A percentile compares a stretch with the other conserved stretches of the same genome.
These are phyloP conservation scores for Aphrophora alni DNA, from an alignment of 2,888 invertebrate species.

Conservation along the genomic window DNA sequence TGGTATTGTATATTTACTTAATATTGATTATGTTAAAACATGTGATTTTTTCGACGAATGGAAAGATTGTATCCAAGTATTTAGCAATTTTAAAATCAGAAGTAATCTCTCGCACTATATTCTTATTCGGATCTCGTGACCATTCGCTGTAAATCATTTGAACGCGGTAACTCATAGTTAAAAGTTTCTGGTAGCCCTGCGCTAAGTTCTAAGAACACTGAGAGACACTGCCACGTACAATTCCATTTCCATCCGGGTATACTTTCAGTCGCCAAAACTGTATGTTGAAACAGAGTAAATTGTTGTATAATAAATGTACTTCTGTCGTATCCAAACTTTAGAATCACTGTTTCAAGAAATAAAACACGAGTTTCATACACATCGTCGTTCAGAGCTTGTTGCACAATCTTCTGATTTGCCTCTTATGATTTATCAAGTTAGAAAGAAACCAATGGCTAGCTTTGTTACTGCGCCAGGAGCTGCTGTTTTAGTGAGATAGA, in stretches of 20 bases:
- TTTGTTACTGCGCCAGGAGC: slow-evolving; percentile 88
- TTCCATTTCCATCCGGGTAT: slow-evolving; percentile 94
- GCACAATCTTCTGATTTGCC: slow-evolving; percentile 80
- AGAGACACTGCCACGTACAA: slow-evolving; percentile 91
- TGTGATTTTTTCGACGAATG: no score
- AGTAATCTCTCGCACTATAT: slow-evolving; percentile 92
- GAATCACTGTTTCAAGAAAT: slow-evolving; percentile 85
- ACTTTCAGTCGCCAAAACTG: slow-evolving; percentile 91
- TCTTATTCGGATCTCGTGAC: slow-evolving; percentile 80
- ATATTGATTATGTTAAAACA: no score
- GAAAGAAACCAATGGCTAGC: slow-evolving; percentile 88
- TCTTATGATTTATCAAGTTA: slow-evolving; percentile 82
- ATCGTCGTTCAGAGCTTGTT: slow-evolving; percentile 84
- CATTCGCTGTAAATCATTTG: slow-evolving; percentile 96
- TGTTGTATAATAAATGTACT: slow-evolving; percentile 88
- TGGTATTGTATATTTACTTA: no score
- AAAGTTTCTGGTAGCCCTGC: slow-evolving; percentile 90
- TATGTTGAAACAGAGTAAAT: slow-evolving; percentile 83
- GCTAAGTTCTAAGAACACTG: slow-evolving; percentile 90
- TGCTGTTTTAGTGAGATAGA: slow-evolving; percentile 88
- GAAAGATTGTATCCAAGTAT: slow-evolving; percentile 97
- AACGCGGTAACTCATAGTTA: slow-evolving; percentile 83
- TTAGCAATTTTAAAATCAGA: slow-evolving; percentile 96
- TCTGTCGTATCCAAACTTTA: slow-evolving; percentile 89
- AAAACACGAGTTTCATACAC: slow-evolving; percentile 72